Percentiles rank a stretch among this genome's conserved stretches.
These are phyloP conservation scores for Drosophila lutescens DNA, from an alignment of 2,888 invertebrate genomes.

Conservation along the genomic window DNA sequence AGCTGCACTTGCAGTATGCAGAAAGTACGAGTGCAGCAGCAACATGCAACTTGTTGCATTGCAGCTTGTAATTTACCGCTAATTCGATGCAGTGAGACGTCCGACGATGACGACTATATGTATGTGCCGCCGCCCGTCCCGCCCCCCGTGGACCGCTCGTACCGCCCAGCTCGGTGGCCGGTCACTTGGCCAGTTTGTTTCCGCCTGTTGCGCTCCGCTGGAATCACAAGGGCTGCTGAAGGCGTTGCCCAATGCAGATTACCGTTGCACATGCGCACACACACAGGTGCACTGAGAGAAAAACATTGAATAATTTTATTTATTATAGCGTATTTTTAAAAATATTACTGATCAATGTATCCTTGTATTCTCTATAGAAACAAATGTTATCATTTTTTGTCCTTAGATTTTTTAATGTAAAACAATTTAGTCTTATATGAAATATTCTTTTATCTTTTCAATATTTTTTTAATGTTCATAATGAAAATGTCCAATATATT, in stretches of 20 bases:
- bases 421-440: too few species aligned
- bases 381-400: too few species aligned
- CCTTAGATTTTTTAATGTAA: too few species aligned
- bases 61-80: slow-evolving; percentile 73
- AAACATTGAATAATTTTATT: background rate
- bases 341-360: too few species aligned
- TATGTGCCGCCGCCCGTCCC: too few species aligned
- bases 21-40: slow-evolving; percentile 37
- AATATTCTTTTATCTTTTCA: too few species aligned
- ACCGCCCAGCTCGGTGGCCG: slow-evolving; percentile 17
- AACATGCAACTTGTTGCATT: slow-evolving; percentile 29
- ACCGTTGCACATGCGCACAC: slow-evolving; percentile 35
- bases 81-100: slow-evolving; percentile 67
- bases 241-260: slow-evolving; percentile 42
- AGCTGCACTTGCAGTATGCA: slow-evolving; percentile 47
- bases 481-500: too few species aligned
- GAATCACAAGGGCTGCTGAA: slow-evolving; percentile 31
- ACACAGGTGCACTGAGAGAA: slow-evolving; percentile 8
- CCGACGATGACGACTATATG: slow-evolving; percentile 23
- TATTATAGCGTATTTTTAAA: too few species aligned
- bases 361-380: too few species aligned
- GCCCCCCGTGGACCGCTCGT: background rate
- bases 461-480: too few species aligned
- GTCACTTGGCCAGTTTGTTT: slow-evolving; percentile 53
- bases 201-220: slow-evolving; percentile 69